Conservation (phyloP, 2,797 vertebrate genomes). For the Sphenodon punctatus region DNA sequence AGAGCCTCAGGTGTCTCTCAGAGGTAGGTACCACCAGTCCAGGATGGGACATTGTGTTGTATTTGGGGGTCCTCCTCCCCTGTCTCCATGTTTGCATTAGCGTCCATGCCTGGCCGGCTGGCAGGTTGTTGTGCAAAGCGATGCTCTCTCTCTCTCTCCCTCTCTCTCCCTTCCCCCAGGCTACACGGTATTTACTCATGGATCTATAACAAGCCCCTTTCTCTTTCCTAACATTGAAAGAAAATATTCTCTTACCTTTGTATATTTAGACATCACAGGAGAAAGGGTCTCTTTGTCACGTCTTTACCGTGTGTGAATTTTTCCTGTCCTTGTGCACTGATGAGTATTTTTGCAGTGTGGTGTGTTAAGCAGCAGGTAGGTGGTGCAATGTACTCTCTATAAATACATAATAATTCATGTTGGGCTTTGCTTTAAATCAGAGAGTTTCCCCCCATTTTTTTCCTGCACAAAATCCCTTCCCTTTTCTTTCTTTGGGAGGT, state of each 20-base stretch:
- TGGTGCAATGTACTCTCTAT: too few relatives aligned
- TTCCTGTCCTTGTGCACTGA: neutral
- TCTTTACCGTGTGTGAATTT: fast-evolving
- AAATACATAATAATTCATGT: too few relatives aligned
- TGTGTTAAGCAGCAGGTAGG: neutral
- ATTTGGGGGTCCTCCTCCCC: neutral
- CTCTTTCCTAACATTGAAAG: neutral
- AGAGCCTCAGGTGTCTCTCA: neutral
- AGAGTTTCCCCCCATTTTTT: fast-evolving
- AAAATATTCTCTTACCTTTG: neutral
- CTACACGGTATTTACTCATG: neutral
- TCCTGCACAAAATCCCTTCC: fast-evolving
- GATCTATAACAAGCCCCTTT: neutral
- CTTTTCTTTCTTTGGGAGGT: neutral
- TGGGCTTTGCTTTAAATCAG: neutral
- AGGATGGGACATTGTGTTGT: neutral
- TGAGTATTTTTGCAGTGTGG: fast-evolving
- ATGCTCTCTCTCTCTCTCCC: neutral
- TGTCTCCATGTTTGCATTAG: neutral
- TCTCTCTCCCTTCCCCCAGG: neutral
- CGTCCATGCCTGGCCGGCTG: neutral
- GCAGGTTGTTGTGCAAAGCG: fast-evolving
- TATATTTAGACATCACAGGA: fast-evolving
- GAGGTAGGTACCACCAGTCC: neutral
- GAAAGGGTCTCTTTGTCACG: fast-evolving